phyloP scores from a whole-genome alignment of 2,113 vertebrate genomes.

The Misgurnus anguillicaudatus region DNA sequence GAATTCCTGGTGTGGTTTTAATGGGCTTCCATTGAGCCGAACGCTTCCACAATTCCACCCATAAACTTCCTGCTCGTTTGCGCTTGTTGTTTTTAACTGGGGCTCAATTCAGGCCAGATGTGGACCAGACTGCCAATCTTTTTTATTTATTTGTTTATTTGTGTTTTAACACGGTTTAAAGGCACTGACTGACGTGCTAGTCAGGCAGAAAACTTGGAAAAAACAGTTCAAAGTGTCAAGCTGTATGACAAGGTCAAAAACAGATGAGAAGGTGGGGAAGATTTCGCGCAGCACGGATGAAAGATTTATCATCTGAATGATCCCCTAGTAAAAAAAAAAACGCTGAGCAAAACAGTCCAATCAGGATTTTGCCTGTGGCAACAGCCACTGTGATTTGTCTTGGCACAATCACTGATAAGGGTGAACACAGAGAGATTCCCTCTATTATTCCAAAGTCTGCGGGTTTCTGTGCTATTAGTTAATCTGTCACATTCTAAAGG shows the following conservation, averaged over 20 bases:
- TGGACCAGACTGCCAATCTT: slow-evolving; percentile 13
- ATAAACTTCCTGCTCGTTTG: slow-evolving; percentile 28
- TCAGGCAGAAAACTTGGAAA: background rate
- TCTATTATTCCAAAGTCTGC: background rate
- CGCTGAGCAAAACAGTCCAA: slow-evolving; percentile 48
- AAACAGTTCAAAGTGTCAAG: background rate
- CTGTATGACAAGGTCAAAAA: background rate
- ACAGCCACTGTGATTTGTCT: slow-evolving; percentile 55
- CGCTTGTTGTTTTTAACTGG: slow-evolving; percentile 34
- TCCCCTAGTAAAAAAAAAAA: slow-evolving; percentile 24
- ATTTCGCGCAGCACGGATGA: background rate
- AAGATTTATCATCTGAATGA: slow-evolving; percentile 22
- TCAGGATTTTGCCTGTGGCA: slow-evolving; percentile 52
- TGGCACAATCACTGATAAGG: slow-evolving; percentile 49
- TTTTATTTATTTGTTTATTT: slow-evolving; percentile 25
- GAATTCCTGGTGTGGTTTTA: slow-evolving; percentile 43
- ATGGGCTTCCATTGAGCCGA: slow-evolving; percentile 34
- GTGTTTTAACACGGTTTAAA: slow-evolving; percentile 23
- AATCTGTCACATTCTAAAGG: slow-evolving; percentile 53
- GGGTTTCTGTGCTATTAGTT: slow-evolving; percentile 39
- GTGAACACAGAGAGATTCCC: slow-evolving; percentile 41
- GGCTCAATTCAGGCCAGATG: slow-evolving; percentile 42
- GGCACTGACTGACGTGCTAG: background rate
- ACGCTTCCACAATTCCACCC: slow-evolving; percentile 35
- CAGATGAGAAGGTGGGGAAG: too few species aligned